Evolutionary conservation across 2,888 invertebrate genomes (phyloP).

Genomic region (Hemaris fuciformis): DNA sequence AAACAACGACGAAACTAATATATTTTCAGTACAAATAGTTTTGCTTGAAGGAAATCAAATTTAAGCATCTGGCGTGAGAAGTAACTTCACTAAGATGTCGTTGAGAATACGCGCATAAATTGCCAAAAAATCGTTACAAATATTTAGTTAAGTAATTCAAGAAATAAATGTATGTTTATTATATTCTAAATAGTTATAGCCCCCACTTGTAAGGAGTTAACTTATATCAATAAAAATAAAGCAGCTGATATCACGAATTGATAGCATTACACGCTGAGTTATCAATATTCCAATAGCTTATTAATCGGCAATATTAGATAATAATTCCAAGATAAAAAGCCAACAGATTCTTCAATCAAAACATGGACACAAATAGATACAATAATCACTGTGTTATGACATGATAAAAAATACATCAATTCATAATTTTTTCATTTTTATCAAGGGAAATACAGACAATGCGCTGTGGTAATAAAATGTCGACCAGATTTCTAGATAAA

Average conservation of each 20-base stretch:
- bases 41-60: not conserved
- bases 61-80: not conserved
- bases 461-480: constrained; percentile 43
- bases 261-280: constrained; percentile 48
- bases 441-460: constrained; percentile 50
- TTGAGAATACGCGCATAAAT: not conserved
- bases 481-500: constrained; percentile 66
- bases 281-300: constrained; percentile 57
- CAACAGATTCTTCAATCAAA: constrained; percentile 62
- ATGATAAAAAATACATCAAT: constrained; percentile 58
- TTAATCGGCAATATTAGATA: constrained; percentile 45
- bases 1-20: constrained; percentile 4
- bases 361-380: constrained; percentile 40
- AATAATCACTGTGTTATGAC: constrained; percentile 32
- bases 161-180: too few species aligned
- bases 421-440: constrained; percentile 47
- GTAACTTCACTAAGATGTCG: not conserved
- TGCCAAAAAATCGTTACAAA: too few species aligned
- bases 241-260: constrained; percentile 43
- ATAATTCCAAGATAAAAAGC: constrained; percentile 58
- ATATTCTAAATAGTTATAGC: too few species aligned
- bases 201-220: not conserved
- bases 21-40: constrained; percentile 2
- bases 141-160: too few species aligned
- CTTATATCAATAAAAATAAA: not conserved